Conservation (phyloP, 2,888 invertebrate genomes). For the Thyatira batis region DNA sequence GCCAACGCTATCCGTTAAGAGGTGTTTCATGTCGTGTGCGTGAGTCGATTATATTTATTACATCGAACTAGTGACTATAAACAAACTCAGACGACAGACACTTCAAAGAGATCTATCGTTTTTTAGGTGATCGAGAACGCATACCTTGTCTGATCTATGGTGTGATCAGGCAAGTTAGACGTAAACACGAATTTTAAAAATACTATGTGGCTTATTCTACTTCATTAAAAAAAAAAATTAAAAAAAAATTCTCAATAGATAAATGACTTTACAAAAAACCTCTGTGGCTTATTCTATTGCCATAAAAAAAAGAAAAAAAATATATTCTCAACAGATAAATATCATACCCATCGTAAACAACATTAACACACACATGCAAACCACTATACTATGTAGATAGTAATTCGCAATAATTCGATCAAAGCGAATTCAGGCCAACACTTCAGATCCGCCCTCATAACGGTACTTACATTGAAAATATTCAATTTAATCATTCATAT, state of each 20-base stretch:
- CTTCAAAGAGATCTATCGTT: constrained; percentile 79
- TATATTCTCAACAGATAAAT: background rate
- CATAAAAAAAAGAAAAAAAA: background rate
- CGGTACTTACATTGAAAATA: constrained; percentile 28
- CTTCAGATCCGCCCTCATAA: constrained; percentile 42
- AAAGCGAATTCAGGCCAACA: constrained; percentile 55
- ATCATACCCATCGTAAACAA: background rate
- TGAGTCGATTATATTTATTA: constrained; percentile 80
- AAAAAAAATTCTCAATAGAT: background rate
- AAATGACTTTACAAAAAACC: constrained; percentile 21
- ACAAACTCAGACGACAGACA: constrained; percentile 64
- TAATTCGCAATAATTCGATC: constrained; percentile 56
- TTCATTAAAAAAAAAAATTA: constrained; percentile 1
- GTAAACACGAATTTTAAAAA: constrained; percentile 17
- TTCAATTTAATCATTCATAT: constrained; percentile 25
- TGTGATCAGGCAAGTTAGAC: constrained; percentile 16
- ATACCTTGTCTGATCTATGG: constrained; percentile 32
- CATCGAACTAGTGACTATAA: constrained; percentile 67
- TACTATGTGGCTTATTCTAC: constrained; percentile 20
- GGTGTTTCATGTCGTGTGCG: constrained; percentile 65
- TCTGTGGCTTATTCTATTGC: constrained; percentile 15
- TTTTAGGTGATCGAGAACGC: constrained; percentile 59
- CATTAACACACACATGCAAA: constrained; percentile 8
- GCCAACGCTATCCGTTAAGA: constrained; percentile 61
- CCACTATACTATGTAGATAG: constrained; percentile 36